These are phyloP conservation scores for Oeneis ivallda DNA, from an alignment of 2,888 invertebrate genomes.

Conservation along the genomic window DNA sequence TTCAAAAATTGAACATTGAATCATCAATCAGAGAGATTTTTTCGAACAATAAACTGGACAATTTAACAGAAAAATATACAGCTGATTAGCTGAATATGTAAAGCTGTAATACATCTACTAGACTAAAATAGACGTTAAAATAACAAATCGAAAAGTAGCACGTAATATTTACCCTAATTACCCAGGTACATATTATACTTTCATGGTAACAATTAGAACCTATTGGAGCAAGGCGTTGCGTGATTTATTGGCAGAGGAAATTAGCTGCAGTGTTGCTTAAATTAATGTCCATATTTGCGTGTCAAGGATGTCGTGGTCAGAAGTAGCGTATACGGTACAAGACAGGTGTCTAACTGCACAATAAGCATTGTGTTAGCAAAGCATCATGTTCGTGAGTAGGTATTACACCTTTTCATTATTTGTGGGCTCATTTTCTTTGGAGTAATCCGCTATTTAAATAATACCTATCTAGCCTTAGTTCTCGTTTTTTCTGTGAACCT, in stretches of 20 bases:
- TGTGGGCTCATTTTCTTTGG: conserved; percentile 1
- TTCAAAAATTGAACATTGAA: no score
- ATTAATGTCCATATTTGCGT: conserved; percentile 31
- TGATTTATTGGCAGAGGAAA: conserved; percentile 17
- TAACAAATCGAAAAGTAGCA: conserved; percentile 10
- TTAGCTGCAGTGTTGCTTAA: conserved; percentile 2
- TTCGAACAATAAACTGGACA: no score
- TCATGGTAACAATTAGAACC: conserved; percentile 44
- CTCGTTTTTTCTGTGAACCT: no score
- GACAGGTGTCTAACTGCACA: conserved; percentile 42
- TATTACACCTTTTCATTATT: conserved; percentile 1
- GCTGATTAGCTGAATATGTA: not conserved
- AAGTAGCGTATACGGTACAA: conserved; percentile 40
- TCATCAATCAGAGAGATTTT: no score
- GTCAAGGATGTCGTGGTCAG: conserved; percentile 35
- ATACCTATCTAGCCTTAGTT: no score
- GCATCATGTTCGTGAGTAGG: conserved; percentile 22
- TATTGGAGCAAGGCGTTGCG: conserved; percentile 43
- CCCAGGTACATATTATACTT: conserved; percentile 39
- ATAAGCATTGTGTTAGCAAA: conserved; percentile 34
- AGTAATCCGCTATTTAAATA: not conserved
- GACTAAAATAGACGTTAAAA: conserved; percentile 5
- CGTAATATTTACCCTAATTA: conserved; percentile 42
- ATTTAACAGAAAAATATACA: not conserved
- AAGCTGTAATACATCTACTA: not conserved